Evolutionary conservation across 2,888 invertebrate species (phyloP), one percentile per base, ranked within the genome.

Genomic region (Lycocerus yunnanus): DNA sequence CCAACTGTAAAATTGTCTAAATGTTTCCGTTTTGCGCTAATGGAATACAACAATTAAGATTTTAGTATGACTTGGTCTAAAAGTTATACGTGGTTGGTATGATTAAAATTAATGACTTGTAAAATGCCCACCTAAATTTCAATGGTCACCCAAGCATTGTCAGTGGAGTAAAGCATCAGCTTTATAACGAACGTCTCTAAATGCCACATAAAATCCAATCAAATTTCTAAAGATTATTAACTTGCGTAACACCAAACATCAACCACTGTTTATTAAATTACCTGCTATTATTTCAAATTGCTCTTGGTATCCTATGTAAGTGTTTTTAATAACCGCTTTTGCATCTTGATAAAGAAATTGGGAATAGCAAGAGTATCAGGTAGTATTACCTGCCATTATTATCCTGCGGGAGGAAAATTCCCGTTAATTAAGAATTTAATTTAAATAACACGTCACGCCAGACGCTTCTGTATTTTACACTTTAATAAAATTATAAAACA

Each of bases 341-440:
- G 18, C 43, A 15, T 66, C 58, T 58, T 27, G 27, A 71, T 66
- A 72, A 67, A 72, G 67, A 68, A 68, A 68, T 72, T 68, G 21
- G 61, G 67, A 24, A 66, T 58, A 72, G 61, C 58, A 27, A 68
- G 24, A 61, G 66, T 71, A 66, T 72, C 69, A 67, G 75, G 69
- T 75, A 68, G 71, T 67, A 67, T 72, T 75, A 70, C 75, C 67
- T 63, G 69, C 67, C 66, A 72, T 67, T 59, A 70, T 72, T 68
- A 72, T 70, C 68, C 69, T 63, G 15, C 61, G 58, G 11, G 58
- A 58, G 66, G 72, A 75, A 75, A 72, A 72, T 66, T 76, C 74
- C 59, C 11, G 68, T 76, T 76, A 76, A 76, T 76, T 76, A 76
- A 68, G 71, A 71, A 71, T 71, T 71, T 76, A 76, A 76, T 71